Percentiles rank a stretch among this genome's conserved stretches.
Evolutionary conservation across 1,140 invertebrate genomes (phyloP).

Genomic region (Papilio polyxenes): DNA sequence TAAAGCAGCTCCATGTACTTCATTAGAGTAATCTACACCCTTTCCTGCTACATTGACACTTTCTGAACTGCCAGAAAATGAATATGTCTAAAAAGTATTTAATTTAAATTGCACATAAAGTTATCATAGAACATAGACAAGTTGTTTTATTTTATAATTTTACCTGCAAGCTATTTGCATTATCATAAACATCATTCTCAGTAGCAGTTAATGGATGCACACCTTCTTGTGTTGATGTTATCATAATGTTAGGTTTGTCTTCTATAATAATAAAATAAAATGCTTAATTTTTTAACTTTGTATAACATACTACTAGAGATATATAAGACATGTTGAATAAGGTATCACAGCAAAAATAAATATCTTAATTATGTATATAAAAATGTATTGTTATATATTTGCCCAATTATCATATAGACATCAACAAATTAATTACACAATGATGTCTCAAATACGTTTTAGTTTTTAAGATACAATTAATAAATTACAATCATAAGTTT

Average conservation of each 20-base stretch:
- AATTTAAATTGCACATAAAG: conserved; percentile 25
- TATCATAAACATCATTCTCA: conserved; percentile 79
- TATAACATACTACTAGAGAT: neutral
- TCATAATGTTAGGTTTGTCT: conserved; percentile 46
- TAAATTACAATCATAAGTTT: too few relatives aligned
- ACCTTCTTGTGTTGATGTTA: conserved; percentile 54
- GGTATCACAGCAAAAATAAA: too few relatives aligned
- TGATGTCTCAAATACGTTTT: too few relatives aligned
- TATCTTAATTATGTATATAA: too few relatives aligned
- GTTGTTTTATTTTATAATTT: conserved; percentile 59
- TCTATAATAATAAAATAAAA: conserved; percentile 47
- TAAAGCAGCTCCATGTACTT: conserved; percentile 87
- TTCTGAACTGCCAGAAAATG: conserved; percentile 81
- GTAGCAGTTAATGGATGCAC: conserved; percentile 64
- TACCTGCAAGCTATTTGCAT: conserved; percentile 83
- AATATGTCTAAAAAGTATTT: conserved; percentile 69
- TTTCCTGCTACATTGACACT: conserved; percentile 83
- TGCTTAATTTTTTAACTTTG: neutral
- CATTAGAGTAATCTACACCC: conserved; percentile 81
- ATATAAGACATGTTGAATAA: too few relatives aligned
- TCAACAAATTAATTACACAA: too few relatives aligned
- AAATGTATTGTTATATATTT: too few relatives aligned
- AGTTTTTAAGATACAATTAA: too few relatives aligned
- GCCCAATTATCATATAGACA: too few relatives aligned
- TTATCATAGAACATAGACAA: neutral